Percentiles rank a stretch among this genome's conserved stretches.
Evolutionary conservation across 2,888 invertebrate species (phyloP).

Genomic region (Sclerodermus sp.): DNA sequence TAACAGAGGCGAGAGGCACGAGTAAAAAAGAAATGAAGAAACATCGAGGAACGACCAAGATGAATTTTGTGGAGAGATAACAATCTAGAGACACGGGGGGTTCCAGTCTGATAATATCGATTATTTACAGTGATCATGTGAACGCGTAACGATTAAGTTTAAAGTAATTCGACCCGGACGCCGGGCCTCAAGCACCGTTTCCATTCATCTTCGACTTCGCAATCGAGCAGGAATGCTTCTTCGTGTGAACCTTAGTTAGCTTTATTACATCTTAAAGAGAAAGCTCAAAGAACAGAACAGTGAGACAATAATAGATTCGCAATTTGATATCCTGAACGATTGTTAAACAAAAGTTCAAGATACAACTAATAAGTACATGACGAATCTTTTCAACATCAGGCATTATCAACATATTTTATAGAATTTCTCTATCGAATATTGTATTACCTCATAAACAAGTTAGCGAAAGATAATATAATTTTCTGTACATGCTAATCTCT

Average conservation of each 20-base stretch:
- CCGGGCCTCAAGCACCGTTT: conserved; percentile 25
- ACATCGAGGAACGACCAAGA: conserved; percentile 23
- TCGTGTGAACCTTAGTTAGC: conserved; percentile 16
- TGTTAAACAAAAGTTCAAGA: too few relatives aligned
- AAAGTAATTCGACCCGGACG: conserved; percentile 10
- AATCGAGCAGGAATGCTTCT: conserved; percentile 26
- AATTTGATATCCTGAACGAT: too few relatives aligned
- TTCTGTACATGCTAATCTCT: too few relatives aligned
- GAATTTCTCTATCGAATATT: too few relatives aligned
- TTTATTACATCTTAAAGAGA: conserved; percentile 13
- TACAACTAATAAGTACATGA: too few relatives aligned
- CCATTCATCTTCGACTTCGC: conserved; percentile 14
- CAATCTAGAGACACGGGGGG: background rate
- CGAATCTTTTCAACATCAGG: too few relatives aligned
- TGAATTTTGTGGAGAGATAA: conserved; percentile 1
- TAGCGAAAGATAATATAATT: too few relatives aligned
- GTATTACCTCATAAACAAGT: too few relatives aligned
- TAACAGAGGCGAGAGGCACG: conserved; percentile 14
- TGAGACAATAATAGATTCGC: background rate
- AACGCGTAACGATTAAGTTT: too few relatives aligned
- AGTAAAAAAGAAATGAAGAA: conserved; percentile 18
- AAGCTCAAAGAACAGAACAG: conserved; percentile 7
- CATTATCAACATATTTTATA: too few relatives aligned
- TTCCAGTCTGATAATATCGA: background rate
- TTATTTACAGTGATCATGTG: conserved; percentile 1